Base-by-base conservation (phyloP, 2,888 invertebrate species). In the Anticlea derivata region DNA sequence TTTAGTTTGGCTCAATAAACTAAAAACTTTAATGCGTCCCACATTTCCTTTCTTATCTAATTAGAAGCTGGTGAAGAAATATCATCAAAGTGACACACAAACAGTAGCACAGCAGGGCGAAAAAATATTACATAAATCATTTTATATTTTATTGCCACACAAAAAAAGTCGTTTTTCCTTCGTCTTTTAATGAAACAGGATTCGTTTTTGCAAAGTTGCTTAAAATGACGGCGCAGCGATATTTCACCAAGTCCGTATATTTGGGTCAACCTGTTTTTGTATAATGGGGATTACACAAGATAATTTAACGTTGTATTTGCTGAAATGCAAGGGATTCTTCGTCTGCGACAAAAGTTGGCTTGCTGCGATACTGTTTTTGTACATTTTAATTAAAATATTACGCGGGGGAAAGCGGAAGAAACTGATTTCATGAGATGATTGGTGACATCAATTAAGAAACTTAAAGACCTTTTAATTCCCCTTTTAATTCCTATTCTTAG, bases 251-350 rank as follows among this genome's bases (percentile, higher is more conserved):
- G 76, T 72, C 74, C 75, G 80, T 80, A 84, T 84, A 89, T 89
- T 90, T 83, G 83, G 89, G 89, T 88, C 88, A 87, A 86, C 83
- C 82, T 88, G 88, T 85, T 88, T 88, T 89, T 89, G 83, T 83
- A 80, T 86, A 86, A 86, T 83, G 74, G 78, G 80, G 78, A 86
- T 86, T 83, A 85, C 83, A 84, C 80, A 85, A 86, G 86, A 81
- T 84, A 84, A 86, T 86, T 86, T 80, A 79, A 82, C 83, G 79
- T 86, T 85, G 80, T 86, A 86, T 84, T 82, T 82, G 83, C 66
- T 83, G 77, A 81, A 82, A 80, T 81, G 80, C 73, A 77, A 77
- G 72, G 73, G 75, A 81, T 79, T 79, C 81, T 80, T 80, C 78
- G 77, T 79, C 73, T 74, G 74, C 77, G 76, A 77, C 80, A 83